These are phyloP conservation scores for Lasioglossum lativentre DNA, from an alignment of 2,888 invertebrate species.

Conservation along the genomic window DNA sequence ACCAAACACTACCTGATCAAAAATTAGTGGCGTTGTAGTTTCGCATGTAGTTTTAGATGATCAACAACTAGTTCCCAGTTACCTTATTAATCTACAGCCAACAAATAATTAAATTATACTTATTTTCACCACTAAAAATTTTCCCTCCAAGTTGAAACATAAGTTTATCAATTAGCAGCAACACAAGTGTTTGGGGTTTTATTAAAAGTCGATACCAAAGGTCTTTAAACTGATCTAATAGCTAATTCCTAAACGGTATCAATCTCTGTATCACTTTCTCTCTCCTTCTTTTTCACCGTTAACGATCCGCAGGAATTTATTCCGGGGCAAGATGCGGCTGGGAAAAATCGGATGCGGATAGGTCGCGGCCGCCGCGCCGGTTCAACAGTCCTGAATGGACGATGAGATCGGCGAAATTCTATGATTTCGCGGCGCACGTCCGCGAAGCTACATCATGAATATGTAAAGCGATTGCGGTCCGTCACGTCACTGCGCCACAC, in stretches of 20 bases:
- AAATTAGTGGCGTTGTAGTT: too few species aligned
- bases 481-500: constrained; percentile 66
- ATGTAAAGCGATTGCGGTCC: constrained; percentile 75
- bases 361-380: constrained; percentile 30
- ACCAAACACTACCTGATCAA: too few species aligned
- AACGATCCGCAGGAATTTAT: constrained; percentile 27
- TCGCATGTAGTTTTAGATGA: too few species aligned
- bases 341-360: constrained; percentile 37
- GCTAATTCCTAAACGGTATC: neutral
- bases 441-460: constrained; percentile 74
- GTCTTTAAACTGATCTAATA: neutral
- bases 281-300: neutral
- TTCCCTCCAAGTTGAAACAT: too few species aligned
- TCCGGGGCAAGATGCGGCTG: neutral
- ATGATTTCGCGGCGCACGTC: constrained; percentile 69
- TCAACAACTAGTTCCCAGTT: too few species aligned
- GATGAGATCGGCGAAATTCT: constrained; percentile 65
- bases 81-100: too few species aligned
- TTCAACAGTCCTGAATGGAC: constrained; percentile 62
- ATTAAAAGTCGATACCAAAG: neutral
- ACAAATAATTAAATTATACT: too few species aligned
- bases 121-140: too few species aligned
- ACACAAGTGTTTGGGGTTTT: neutral
- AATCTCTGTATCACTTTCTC: neutral
- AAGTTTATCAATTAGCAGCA: neutral